Evolutionary conservation across 2,888 invertebrate species (phyloP).

Genomic region (Pecten maximus): DNA sequence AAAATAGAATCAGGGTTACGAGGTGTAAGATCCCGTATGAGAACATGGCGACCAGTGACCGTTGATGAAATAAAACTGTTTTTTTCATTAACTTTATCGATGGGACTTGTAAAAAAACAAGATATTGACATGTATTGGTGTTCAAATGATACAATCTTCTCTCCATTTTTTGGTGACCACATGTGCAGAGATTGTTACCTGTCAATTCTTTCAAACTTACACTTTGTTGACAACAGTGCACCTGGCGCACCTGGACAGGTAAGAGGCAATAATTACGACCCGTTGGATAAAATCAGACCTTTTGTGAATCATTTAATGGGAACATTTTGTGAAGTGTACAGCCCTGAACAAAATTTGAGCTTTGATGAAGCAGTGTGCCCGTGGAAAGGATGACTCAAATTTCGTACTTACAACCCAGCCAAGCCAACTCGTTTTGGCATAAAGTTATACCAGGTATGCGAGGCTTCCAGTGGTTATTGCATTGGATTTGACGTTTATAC

Average conservation of each 20-base stretch:
- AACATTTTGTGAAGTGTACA: constrained; percentile 47
- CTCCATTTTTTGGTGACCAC: constrained; percentile 45
- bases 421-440: constrained; percentile 54
- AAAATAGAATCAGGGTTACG: not conserved
- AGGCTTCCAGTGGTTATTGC: constrained; percentile 29
- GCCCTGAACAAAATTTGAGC: constrained; percentile 46
- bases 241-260: not conserved
- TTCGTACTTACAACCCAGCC: constrained; percentile 55
- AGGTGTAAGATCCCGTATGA: not conserved
- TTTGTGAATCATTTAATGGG: constrained; percentile 35
- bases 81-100: constrained; percentile 42
- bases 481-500: constrained; percentile 42
- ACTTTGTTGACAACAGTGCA: constrained; percentile 46
- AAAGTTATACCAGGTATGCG: constrained; percentile 50
- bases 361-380: constrained; percentile 54
- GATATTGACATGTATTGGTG: constrained; percentile 51
- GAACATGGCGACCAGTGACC: constrained; percentile 38
- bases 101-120: constrained; percentile 46
- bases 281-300: constrained; percentile 49
- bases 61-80: constrained; percentile 43
- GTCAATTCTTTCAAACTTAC: constrained; percentile 43
- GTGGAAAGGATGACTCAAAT: constrained; percentile 53
- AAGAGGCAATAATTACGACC: too few species aligned
- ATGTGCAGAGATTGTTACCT: constrained; percentile 52
- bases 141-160: constrained; percentile 34